phyloP scores from a whole-genome alignment of 1,140 invertebrate species.

The Planococcus citri region DNA sequence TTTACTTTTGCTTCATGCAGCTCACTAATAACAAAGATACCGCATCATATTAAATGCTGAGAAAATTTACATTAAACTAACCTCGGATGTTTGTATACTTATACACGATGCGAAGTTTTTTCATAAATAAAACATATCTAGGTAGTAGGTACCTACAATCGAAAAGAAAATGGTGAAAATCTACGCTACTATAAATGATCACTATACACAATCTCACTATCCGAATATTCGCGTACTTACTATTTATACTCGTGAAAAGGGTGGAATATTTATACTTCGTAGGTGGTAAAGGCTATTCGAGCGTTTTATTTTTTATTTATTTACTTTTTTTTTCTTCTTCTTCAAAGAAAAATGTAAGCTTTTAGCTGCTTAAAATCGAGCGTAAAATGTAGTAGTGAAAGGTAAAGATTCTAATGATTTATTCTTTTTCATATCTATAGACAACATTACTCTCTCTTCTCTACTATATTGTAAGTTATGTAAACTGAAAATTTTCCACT shows the following conservation, averaged over 20 bases:
- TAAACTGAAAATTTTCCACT: conserved; percentile 4
- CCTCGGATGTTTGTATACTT: too few species aligned
- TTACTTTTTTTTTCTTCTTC: neutral
- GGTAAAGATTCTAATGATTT: neutral
- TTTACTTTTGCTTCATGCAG: neutral
- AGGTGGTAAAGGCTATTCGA: neutral
- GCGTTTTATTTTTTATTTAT: too few species aligned
- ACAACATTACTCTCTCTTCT: neutral
- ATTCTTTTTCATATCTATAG: neutral
- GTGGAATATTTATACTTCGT: neutral
- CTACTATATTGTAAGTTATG: neutral
- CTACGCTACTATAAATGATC: too few species aligned
- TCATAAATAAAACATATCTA: too few species aligned
- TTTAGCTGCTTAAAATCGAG: conserved; percentile 1
- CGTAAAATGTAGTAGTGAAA: conserved; percentile 1
- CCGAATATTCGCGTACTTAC: too few species aligned
- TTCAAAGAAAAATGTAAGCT: neutral
- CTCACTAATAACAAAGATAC: too few species aligned
- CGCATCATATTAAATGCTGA: too few species aligned
- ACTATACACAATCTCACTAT: too few species aligned
- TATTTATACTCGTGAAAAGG: neutral
- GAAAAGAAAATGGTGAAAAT: too few species aligned
- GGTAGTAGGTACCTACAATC: too few species aligned
- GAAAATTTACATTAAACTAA: too few species aligned
- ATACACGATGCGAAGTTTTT: too few species aligned